Conservation (phyloP, 1,140 invertebrate species). For the Hycleus phaleratus region DNA sequence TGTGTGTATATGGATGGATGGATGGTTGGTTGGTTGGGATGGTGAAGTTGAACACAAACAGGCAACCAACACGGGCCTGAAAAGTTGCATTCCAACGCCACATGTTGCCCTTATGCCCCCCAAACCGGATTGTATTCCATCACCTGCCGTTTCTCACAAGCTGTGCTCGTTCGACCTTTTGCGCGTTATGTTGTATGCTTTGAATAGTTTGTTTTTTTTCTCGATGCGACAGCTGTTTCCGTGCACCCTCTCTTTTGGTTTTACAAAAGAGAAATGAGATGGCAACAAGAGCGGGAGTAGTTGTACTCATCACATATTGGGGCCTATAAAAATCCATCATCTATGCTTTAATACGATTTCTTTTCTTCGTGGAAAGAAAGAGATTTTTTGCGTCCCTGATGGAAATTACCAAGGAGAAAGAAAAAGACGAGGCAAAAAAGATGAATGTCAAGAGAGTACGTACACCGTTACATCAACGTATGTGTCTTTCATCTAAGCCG, state of each 20-base stretch:
- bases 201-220: neutral
- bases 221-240: slow-evolving; percentile 8
- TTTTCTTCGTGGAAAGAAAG: slow-evolving; percentile 2
- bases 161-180: neutral
- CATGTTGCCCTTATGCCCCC: slow-evolving; percentile 14
- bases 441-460: too few species aligned
- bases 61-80: neutral
- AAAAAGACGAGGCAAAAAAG: too few species aligned
- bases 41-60: too few species aligned
- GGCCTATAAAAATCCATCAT: neutral
- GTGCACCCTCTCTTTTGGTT: slow-evolving; percentile 1
- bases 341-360: neutral
- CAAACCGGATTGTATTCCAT: slow-evolving; percentile 12
- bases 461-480: too few species aligned
- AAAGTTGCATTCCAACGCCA: slow-evolving; percentile 12
- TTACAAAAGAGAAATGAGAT: neutral
- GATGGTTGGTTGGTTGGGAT: too few species aligned
- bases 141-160: slow-evolving; percentile 7
- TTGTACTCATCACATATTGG: neutral
- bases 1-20: too few species aligned
- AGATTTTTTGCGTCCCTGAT: neutral
- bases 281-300: neutral
- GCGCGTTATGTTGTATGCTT: neutral
- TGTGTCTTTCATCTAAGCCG: too few species aligned
- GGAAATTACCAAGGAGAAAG: neutral